These are phyloP conservation scores for Cercopithecus mona DNA, from an alignment of 2,113 vertebrate species.

Conservation along the genomic window DNA sequence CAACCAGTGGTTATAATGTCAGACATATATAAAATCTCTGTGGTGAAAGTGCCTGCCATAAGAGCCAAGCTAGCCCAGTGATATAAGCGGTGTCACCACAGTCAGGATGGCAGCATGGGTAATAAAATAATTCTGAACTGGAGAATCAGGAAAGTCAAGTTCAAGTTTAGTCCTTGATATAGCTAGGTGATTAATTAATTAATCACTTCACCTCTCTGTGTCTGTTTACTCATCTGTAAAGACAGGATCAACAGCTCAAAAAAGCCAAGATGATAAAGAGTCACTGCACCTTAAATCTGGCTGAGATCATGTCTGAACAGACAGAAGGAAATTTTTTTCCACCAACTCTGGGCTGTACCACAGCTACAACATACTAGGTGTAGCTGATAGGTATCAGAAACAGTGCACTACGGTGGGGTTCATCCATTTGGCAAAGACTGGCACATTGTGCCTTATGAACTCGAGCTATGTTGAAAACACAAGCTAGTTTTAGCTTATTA, in stretches of 20 bases:
- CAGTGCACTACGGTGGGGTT: background rate
- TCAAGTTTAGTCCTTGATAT: background rate
- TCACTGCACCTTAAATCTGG: background rate
- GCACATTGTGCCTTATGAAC: slow-evolving; percentile 12
- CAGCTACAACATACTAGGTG: background rate
- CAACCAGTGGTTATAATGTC: background rate
- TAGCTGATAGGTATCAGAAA: background rate
- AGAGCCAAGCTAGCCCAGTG: background rate
- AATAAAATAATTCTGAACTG: slow-evolving; percentile 24
- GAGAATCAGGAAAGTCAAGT: background rate
- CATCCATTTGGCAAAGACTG: background rate
- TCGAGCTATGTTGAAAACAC: background rate
- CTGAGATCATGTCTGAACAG: background rate
- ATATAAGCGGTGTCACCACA: background rate
- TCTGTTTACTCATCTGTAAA: background rate
- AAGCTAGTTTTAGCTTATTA: slow-evolving; percentile 31
- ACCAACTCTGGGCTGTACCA: background rate
- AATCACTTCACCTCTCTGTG: background rate
- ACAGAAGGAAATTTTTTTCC: background rate
- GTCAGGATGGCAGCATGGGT: background rate
- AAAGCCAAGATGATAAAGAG: background rate
- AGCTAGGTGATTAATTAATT: background rate
- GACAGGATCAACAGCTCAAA: background rate
- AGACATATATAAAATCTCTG: background rate
- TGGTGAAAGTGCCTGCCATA: background rate